Base-by-base conservation (phyloP, 2,113 vertebrate genomes). In the Illadopsis cleaveri region DNA sequence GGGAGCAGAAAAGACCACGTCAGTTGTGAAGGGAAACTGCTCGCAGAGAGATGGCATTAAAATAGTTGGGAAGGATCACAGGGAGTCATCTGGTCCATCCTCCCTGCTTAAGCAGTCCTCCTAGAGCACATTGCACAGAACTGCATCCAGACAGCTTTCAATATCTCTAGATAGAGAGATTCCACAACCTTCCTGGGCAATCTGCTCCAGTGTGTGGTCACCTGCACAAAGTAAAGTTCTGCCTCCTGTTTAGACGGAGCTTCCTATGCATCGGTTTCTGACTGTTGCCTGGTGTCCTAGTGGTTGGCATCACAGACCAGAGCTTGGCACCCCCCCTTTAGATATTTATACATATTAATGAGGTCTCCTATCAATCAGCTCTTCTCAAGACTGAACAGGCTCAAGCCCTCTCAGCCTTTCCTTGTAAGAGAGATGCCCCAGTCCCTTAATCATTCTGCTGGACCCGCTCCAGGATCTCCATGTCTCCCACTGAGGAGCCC, bases 11-110 rank as follows among this genome's bases (percentile, higher is more conserved):
- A 22, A 20, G 5, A 35, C 6, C 13, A 1, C 1, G 11, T 31
- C 31, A 15, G 9, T 3, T 15, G 20, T 2, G 8, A 24, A 20
- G 11, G 35, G 12, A 18, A 69, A 9, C 19, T 1, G 19, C 27
- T 42, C 23, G 2, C 3, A 21, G 9, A 37, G 19, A 10, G 8
- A 15, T 2, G 11, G 6, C 27, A 10, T 10, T 38, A 3, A 61
- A 61, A 31, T 20, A 58, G 7, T 6, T 6, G 37, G 21, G 37
- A 44, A 51, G 27, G 17, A 60, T 33, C 53, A 18, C 21, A 35
- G 21, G 15, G 51, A 24, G 13, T 75, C 42, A 21, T 20, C 31
- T 31, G 9, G 11, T 44, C 37, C 71, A 37, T 19, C 38, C 15
- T 31, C 61, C 20, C 60, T 44, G 38, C 60, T 53, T 23, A 25